A percentile compares a stretch with the other conserved stretches of the same genome.
Conservation (phyloP, 1,140 invertebrate species). For the Oedothorax gibbosus region DNA sequence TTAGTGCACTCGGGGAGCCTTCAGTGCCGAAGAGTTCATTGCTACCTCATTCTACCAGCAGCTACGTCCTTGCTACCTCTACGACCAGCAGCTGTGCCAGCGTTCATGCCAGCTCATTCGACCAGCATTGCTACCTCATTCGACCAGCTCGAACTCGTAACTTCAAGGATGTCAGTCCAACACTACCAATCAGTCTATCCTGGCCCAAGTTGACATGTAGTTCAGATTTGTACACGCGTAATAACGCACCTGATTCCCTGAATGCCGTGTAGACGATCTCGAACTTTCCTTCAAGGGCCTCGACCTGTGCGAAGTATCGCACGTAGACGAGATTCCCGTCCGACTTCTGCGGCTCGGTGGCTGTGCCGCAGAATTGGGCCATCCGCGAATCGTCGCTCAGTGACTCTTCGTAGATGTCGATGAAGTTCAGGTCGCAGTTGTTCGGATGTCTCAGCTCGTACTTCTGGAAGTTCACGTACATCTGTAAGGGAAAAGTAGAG, state of each 20-base stretch:
- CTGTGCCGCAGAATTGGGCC: constrained; percentile 76
- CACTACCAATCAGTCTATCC: too few species aligned
- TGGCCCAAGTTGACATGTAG: too few species aligned
- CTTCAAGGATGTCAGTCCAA: too few species aligned
- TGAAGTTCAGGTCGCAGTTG: constrained; percentile 84
- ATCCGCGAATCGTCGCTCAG: constrained; percentile 71
- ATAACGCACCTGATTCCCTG: constrained; percentile 70
- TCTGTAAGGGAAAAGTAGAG: constrained; percentile 69
- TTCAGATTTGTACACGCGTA: too few species aligned
- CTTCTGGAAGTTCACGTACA: constrained; percentile 77
- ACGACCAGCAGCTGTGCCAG: too few species aligned
- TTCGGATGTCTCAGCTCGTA: constrained; percentile 81
- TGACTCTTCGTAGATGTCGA: constrained; percentile 80
- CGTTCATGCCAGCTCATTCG: too few species aligned
- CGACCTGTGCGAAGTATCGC: constrained; percentile 77
- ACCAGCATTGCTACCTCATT: too few species aligned
- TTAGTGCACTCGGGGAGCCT: too few species aligned
- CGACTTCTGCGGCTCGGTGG: constrained; percentile 76
- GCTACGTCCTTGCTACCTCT: too few species aligned
- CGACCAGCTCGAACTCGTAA: too few species aligned
- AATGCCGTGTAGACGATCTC: constrained; percentile 80
- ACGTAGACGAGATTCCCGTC: constrained; percentile 73
- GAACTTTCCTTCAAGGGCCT: constrained; percentile 77
- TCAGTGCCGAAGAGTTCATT: too few species aligned
- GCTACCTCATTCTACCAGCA: too few species aligned